Base-by-base conservation (phyloP, 2,797 vertebrate species). In the Chaenodraco wilsoni region DNA sequence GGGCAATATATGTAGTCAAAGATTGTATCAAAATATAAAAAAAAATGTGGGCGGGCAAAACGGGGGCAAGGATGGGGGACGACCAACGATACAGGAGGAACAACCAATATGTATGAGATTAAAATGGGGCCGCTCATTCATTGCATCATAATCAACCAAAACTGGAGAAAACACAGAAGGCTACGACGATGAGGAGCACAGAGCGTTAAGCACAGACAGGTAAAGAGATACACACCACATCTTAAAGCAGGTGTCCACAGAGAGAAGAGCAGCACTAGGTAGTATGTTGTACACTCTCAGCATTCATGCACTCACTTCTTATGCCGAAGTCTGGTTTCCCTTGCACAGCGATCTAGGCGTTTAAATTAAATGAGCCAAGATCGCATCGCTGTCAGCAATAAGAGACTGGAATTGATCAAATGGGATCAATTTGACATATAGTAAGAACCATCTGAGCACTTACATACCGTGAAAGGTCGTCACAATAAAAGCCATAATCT, bases 151-250 rank as follows among this genome's bases (percentile, higher is more conserved):
- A 95, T 92, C 93, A 95, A 95, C 93, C 94, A 93, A 95, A 37
- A 95, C 87, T 88, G 94, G 95, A 96, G 94, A 94, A 91, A 95
- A 95, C 95, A 95, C 94, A 93, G 95, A 95, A 95, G 94, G 95
- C 95, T 96, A 96, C 93, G 93, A 95, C 92, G 92, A 96, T 95
- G 96, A 95, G 89, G 94, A 88, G 92, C 91, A 91, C 96, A 97
- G 95, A 94, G 96, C 93, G 92, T 95, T 95, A 95, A 95, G 96
- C 96, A 95, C 94, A 95, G 95, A 95, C 95, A 95, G 95, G 95
- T 95, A 94, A 92, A 95, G 95, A 92, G 88, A 95, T 95, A 95
- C 91, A 95, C 95, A 94, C 95, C 95, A 96, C 95, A 94, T 96
- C 92, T 95, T 88, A 95, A 96, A 95, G 95, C 96, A 95, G 94